phyloP scores from a whole-genome alignment of 2,113 vertebrate genomes.

The Caranx ignobilis region DNA sequence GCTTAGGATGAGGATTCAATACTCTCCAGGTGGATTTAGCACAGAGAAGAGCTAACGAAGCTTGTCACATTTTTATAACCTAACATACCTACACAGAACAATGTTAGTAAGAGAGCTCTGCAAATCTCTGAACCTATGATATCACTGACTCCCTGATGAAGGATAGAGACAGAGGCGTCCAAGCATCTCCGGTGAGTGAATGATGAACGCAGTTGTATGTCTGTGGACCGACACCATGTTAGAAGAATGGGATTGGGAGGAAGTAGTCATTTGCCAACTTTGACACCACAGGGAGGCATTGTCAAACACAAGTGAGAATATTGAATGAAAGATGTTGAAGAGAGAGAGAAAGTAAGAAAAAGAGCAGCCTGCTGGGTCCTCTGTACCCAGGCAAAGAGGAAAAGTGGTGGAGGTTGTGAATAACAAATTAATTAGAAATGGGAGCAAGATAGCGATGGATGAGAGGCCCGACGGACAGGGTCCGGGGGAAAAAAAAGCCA shows the following conservation, averaged over 20 bases:
- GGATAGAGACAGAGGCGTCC: conserved; percentile 67
- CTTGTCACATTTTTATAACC: conserved; percentile 32
- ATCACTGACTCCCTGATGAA: conserved; percentile 52
- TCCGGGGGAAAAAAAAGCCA: conserved; percentile 78
- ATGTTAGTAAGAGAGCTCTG: conserved; percentile 19
- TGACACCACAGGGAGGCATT: conserved; percentile 72
- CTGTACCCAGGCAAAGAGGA: conserved; percentile 58
- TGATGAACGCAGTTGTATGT: conserved; percentile 55
- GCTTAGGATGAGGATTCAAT: conserved; percentile 28
- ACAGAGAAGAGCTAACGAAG: conserved; percentile 20
- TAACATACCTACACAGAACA: conserved; percentile 12
- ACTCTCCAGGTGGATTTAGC: conserved; percentile 42
- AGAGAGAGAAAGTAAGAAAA: conserved; percentile 30
- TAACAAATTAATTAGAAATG: conserved; percentile 89
- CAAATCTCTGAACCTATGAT: conserved; percentile 28
- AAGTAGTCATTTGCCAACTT: conserved; percentile 76
- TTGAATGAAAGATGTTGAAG: conserved; percentile 56
- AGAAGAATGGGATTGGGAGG: conserved; percentile 62
- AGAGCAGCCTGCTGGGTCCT: conserved; percentile 52
- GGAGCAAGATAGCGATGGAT: conserved; percentile 82
- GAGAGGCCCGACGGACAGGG: conserved; percentile 75
- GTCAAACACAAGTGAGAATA: conserved; percentile 65
- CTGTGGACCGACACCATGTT: conserved; percentile 51
- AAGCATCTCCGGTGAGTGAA: conserved; percentile 62
- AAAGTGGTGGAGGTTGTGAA: conserved; percentile 76